phyloP scores from a whole-genome alignment of 2,113 vertebrate genomes.

The Anas platyrhynchos region DNA sequence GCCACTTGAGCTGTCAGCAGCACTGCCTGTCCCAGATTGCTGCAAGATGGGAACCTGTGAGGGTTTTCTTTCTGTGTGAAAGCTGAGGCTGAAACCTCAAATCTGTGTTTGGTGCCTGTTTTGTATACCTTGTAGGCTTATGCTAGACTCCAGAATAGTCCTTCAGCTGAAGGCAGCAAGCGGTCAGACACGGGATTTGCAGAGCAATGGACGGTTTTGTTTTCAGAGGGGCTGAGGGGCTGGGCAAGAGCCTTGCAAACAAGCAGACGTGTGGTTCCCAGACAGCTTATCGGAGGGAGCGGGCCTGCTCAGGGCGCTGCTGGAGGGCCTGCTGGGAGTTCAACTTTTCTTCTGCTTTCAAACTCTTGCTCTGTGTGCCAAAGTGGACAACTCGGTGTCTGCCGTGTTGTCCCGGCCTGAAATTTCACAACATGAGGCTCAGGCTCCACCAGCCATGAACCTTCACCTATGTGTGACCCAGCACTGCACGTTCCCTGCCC shows the following conservation, averaged over 20 bases:
- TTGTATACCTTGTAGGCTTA: not conserved
- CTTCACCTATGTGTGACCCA: not conserved
- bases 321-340: not conserved
- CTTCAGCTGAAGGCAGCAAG: not conserved
- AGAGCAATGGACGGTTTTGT: not conserved
- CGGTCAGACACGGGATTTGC: not conserved
- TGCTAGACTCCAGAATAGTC: not conserved
- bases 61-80: not conserved
- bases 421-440: not conserved
- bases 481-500: not conserved
- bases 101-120: not conserved
- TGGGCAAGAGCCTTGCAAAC: slow-evolving; percentile 28
- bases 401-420: not conserved
- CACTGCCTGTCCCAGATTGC: not conserved
- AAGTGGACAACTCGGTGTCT: not conserved
- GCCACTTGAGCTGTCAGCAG: not conserved
- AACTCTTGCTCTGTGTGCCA: not conserved
- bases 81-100: not conserved
- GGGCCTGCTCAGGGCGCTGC: not conserved
- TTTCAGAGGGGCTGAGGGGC: slow-evolving; percentile 24
- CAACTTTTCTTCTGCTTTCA: slow-evolving; percentile 1
- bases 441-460: not conserved
- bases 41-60: not conserved
- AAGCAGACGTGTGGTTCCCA: not conserved
- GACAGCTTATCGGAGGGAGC: not conserved